These are phyloP conservation scores for Collichthys lucidus DNA, from an alignment of 2,113 vertebrate species.

Conservation along the genomic window DNA sequence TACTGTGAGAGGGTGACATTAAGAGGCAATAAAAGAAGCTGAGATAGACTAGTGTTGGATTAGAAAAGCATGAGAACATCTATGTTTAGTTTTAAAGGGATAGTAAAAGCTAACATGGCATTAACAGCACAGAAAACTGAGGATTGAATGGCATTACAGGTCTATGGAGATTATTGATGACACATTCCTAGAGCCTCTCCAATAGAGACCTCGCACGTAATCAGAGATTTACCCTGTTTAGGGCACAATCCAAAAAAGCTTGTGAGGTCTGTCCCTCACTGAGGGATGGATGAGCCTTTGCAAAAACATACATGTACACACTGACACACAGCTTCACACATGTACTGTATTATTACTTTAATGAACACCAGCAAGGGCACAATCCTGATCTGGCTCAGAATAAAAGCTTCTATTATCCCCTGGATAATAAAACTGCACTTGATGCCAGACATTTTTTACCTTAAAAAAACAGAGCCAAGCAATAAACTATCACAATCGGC, in stretches of 20 bases:
- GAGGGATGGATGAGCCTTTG: conserved; percentile 35
- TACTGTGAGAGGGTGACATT: conserved; percentile 34
- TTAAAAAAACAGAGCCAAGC: conserved; percentile 8
- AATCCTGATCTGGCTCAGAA: conserved; percentile 40
- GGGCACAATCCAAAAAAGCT: conserved; percentile 67
- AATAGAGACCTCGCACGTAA: conserved; percentile 62
- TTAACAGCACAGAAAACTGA: conserved; percentile 47
- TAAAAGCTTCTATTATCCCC: conserved; percentile 53
- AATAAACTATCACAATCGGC: conserved; percentile 13
- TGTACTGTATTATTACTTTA: conserved; percentile 38
- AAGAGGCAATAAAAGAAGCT: conserved; percentile 45
- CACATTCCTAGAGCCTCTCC: conserved; percentile 59
- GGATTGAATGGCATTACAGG: conserved; percentile 72
- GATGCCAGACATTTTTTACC: conserved; percentile 33
- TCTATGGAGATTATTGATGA: conserved; percentile 74
- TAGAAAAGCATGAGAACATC: conserved; percentile 27
- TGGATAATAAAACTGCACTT: conserved; percentile 10
- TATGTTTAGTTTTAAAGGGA: conserved; percentile 46
- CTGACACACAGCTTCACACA: conserved; percentile 11
- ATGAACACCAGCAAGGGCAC: conserved; percentile 43
- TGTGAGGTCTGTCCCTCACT: conserved; percentile 20
- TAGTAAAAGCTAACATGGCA: conserved; percentile 55
- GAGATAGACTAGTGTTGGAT: conserved; percentile 42
- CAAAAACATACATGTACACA: conserved; percentile 4
- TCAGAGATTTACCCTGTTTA: conserved; percentile 73